Base-by-base conservation (phyloP, 37 sponge, comb jelly and placozoan species). In the Cliona cf. orientalis region DNA sequence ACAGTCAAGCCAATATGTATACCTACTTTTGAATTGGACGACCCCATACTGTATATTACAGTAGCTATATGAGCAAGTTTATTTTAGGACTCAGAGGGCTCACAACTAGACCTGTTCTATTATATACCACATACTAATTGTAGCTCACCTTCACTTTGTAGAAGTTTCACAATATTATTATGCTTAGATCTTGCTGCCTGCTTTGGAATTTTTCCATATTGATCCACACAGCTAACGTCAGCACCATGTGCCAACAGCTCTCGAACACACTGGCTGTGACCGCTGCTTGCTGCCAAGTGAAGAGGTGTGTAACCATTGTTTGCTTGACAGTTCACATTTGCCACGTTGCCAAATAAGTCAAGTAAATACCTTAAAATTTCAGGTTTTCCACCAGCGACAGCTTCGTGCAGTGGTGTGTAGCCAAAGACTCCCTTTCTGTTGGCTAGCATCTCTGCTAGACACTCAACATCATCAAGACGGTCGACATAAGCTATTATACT, bases 401-500 rank as follows among this genome's bases (percentile, higher is more conserved):
- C 91, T 46, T 87, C 91, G 78, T 94, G 95, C 3, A 94, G 79
- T 25, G 95, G 95, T 2, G 95, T 90, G 86, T 94, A 94, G 39
- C 95, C 95, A 66, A 81, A 94, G 23, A 94, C 91, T 25, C 95
- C 95, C 43, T 85, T 67, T 25, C 84, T 68, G 23, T 79, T 87
- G 17, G 69, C 46, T 19, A 94, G 75, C 33, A 80, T 73, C 34
- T 38, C 74, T 21, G 53, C 61, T 5, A 92, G 46, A n/a, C 57
- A 76, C 61, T 71, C 32, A 2, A 35, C 7, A 17, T 69, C 41
- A 9, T 60, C 74, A 17, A 74, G 21, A 14, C 22, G 58, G 21
- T 74, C 59, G 17, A 93, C 68, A 31, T 45, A 91, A 22, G 80
- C 79, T 2, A 69, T 61, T 25, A 94, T 81, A 56, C 77, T 84